Evolutionary conservation across 2,113 vertebrate species (phyloP).

Genomic region (Apaloderma vittatum): DNA sequence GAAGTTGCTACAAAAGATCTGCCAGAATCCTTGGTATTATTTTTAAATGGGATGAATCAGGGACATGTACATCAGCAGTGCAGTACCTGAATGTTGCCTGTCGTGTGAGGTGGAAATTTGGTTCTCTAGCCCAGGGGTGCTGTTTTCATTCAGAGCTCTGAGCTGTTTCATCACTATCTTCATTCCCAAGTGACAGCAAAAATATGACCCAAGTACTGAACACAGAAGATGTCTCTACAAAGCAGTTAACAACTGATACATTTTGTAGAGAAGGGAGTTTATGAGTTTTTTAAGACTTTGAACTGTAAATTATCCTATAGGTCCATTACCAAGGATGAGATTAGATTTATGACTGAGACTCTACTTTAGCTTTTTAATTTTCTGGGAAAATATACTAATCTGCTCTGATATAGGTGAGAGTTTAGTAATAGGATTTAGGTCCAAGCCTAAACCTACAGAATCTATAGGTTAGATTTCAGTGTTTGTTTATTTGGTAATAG

Average conservation of each 20-base stretch:
- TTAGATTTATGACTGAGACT: background rate
- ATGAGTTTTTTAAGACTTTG: background rate
- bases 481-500: background rate
- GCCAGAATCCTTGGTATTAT: background rate
- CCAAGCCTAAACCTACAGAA: background rate
- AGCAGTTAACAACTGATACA: background rate
- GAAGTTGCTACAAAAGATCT: conserved; percentile 29
- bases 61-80: background rate
- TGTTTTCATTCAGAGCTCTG: background rate
- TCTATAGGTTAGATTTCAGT: background rate
- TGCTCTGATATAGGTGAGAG: background rate
- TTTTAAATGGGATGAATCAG: background rate
- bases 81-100: background rate
- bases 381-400: background rate
- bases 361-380: background rate
- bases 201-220: background rate
- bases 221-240: background rate
- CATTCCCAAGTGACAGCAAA: background rate
- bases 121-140: background rate
- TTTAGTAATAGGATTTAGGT: background rate
- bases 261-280: background rate
- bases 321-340: fast-evolving
- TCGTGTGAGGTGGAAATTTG: background rate
- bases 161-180: background rate
- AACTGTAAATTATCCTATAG: background rate